Percentiles rank a stretch among this genome's conserved stretches.
These are phyloP conservation scores for Parelbella ahira DNA, from an alignment of 2,888 invertebrate species.

Conservation along the genomic window DNA sequence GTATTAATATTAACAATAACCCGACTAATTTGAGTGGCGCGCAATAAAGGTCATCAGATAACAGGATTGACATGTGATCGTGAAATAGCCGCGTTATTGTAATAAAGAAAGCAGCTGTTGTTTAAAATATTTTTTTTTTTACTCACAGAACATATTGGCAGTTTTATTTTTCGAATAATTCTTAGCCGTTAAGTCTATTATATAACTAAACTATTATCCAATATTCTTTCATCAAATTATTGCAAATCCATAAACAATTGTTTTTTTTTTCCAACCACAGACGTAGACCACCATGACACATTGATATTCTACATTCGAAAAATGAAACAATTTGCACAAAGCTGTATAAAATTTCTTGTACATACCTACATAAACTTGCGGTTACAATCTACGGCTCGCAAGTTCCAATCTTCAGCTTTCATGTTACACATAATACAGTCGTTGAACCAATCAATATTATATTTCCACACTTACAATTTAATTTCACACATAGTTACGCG, in stretches of 20 bases:
- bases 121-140: too few species aligned
- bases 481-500: slow-evolving; percentile 35
- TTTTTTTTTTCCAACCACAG: too few species aligned
- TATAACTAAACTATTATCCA: too few species aligned
- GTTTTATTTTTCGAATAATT: too few species aligned
- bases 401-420: slow-evolving; percentile 7
- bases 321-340: not conserved
- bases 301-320: not conserved
- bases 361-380: too few species aligned
- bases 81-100: slow-evolving; percentile 18
- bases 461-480: slow-evolving; percentile 23
- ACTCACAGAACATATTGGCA: too few species aligned
- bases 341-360: not conserved
- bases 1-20: slow-evolving; percentile 26
- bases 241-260: too few species aligned
- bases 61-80: slow-evolving; percentile 18
- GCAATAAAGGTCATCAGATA: slow-evolving; percentile 20
- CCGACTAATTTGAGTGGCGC: slow-evolving; percentile 17
- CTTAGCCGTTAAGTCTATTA: too few species aligned
- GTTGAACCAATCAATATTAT: slow-evolving; percentile 17
- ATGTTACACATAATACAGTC: slow-evolving; percentile 8
- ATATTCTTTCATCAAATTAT: too few species aligned
- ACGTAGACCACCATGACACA: too few species aligned
- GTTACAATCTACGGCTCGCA: not conserved
- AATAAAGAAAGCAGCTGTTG: slow-evolving; percentile 13